Percentiles rank a stretch among this genome's conserved stretches.
phyloP scores from a whole-genome alignment of 2,797 vertebrate species.

The Pangasius sanitwongsei region DNA sequence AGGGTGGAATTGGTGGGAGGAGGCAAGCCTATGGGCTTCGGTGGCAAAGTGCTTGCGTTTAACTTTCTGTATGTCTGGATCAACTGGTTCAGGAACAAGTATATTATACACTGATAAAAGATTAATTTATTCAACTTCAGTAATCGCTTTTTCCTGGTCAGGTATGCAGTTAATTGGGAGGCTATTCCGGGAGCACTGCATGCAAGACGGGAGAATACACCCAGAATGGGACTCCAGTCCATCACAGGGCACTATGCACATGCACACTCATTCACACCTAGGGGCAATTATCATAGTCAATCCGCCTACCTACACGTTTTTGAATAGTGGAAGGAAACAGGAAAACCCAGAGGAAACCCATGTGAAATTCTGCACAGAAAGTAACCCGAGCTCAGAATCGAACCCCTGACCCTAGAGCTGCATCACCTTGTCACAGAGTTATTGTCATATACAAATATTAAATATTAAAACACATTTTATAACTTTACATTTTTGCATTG shows the following conservation, averaged over 20 bases:
- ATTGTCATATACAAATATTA: neutral
- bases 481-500: neutral
- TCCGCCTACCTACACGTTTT: neutral
- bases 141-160: neutral
- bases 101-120: neutral
- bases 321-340: neutral
- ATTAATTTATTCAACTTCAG: neutral
- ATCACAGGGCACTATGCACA: neutral
- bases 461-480: neutral
- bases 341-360: neutral
- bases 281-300: neutral
- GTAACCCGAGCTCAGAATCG: neutral
- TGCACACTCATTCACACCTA: neutral
- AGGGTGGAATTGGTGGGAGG: neutral
- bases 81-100: neutral
- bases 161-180: neutral
- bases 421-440: neutral
- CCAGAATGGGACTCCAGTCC: neutral
- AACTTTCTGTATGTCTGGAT: neutral
- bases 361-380: neutral
- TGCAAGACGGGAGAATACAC: neutral
- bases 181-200: neutral
- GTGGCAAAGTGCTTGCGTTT: neutral
- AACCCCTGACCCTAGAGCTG: neutral
- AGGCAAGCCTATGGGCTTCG: neutral